Base-by-base conservation (phyloP, 2,797 vertebrate genomes). In the Sorex maritimensis region DNA sequence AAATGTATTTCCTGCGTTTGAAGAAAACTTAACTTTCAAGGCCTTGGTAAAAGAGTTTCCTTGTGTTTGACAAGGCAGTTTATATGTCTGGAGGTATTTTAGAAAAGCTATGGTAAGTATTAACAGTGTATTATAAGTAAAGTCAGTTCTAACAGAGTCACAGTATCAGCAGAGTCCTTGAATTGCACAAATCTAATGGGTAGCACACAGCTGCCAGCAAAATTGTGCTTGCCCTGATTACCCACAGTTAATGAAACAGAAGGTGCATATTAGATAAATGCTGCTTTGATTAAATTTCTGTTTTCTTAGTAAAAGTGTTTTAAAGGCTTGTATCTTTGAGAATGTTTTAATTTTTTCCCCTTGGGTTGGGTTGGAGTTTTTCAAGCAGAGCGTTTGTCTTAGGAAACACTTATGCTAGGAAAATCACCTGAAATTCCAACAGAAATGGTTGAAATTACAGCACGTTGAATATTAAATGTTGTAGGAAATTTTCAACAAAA, bases 201-300 rank as follows among this genome's bases (percentile, higher is more conserved):
- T n/a, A 58, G 49, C 92, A 87, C 24, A 41, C 14, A 84, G n/a
- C n/a, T 68, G 24, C 13, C 26, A 49, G 46, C 2, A 34, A 77
- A 92, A 28, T 34, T 26, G 26, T 1, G 4, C 55, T 88, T 1
- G 0, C n/a, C 3, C 81, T 85, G 68, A 69, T 79, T 79, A 67
- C 24, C 41, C 23, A 34, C 0, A 12, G 26, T 90, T 80, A 78
- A 68, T 3, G 11, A 86, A 91, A 44, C 26, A 78, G 77, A 87
- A 92, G 26, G 71, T 78, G 28, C 72, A 78, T 81, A 92, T 86
- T 79, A 89, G 80, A 79, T 74, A 90, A 93, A 68, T 75, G 72
- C 44, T 93, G 17, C 86, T 95, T 90, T 86, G 84, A 89, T 91
- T 88, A 90, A 84, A 91, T 94, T 88, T 92, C 49, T 73, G 58